Evolutionary conservation across 2,888 invertebrate species (phyloP).

Genomic region (Standfussiana lucernea): DNA sequence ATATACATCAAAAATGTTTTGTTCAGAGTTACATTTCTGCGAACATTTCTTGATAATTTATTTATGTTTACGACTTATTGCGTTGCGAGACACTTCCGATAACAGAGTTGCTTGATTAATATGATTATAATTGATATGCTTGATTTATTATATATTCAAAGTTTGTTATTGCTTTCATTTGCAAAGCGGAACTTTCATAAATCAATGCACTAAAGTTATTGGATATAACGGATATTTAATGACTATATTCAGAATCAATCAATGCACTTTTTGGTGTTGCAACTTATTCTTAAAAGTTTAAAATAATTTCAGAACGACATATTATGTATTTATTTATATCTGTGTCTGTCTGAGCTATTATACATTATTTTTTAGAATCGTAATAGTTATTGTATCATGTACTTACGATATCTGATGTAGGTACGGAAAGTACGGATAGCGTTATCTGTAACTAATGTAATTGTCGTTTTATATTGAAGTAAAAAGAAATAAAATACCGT

Average conservation of each 20-base stretch:
- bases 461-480: background rate
- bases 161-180: conserved; percentile 42
- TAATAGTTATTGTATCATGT: conserved; percentile 1
- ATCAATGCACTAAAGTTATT: conserved; percentile 15
- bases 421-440: background rate
- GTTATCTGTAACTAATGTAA: background rate
- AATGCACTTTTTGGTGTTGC: background rate
- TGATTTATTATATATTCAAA: conserved; percentile 52
- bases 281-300: background rate
- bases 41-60: conserved; percentile 36
- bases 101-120: conserved; percentile 54
- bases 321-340: too few relatives aligned
- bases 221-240: background rate
- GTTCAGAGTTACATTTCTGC: conserved; percentile 49
- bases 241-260: background rate
- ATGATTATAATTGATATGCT: conserved; percentile 57
- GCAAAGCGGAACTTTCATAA: conserved; percentile 27
- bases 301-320: too few relatives aligned
- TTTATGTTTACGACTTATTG: conserved; percentile 47
- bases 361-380: background rate
- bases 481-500: background rate
- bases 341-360: too few relatives aligned
- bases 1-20: background rate
- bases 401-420: background rate
- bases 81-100: conserved; percentile 53